These are phyloP conservation scores for Synergus laeviventris DNA, from an alignment of 2,888 invertebrate species.

Conservation along the genomic window DNA sequence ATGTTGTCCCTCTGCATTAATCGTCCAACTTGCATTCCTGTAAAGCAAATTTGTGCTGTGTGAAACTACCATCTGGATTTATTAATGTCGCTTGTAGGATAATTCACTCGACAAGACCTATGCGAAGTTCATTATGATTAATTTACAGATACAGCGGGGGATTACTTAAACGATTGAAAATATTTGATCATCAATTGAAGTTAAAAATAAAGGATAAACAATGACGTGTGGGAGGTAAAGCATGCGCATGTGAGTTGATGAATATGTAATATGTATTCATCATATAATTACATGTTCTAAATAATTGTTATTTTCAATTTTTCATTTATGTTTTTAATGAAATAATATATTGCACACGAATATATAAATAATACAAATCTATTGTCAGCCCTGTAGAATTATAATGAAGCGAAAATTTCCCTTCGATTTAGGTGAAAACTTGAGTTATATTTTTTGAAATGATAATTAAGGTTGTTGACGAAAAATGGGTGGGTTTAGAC, in stretches of 20 bases:
- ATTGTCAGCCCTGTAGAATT: no score
- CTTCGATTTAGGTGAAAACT: no score
- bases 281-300: neutral
- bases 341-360: no score
- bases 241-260: no score
- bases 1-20: constrained; percentile 21
- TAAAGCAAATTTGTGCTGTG: constrained; percentile 8
- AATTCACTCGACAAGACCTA: constrained; percentile 15
- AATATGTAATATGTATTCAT: neutral
- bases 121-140: constrained; percentile 14
- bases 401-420: no score
- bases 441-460: neutral
- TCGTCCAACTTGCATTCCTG: constrained; percentile 27
- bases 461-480: neutral
- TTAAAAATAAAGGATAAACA: neutral
- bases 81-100: constrained; percentile 1
- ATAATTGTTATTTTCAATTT: no score
- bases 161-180: constrained; percentile 5
- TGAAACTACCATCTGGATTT: constrained; percentile 14
- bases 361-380: no score
- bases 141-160: neutral
- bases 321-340: no score
- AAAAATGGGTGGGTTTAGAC: neutral
- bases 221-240: no score
- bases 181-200: constrained; percentile 2